Conservation (phyloP, 2,113 vertebrate genomes). For the Promerops cafer region DNA sequence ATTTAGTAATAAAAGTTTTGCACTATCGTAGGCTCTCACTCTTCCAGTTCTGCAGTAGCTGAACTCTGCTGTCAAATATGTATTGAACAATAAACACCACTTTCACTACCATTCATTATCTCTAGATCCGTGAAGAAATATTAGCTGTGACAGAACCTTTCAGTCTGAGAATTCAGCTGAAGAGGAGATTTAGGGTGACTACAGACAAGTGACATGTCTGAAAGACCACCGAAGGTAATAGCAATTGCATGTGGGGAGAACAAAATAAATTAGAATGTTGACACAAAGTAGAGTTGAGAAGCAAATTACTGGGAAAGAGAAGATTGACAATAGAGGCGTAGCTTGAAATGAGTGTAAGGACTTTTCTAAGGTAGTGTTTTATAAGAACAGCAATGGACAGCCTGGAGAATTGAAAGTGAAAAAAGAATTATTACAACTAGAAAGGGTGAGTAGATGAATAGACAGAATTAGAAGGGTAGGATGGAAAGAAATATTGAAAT, state of each 20-base stretch:
- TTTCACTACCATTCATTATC: not conserved
- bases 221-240: not conserved
- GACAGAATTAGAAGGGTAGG: not conserved
- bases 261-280: not conserved
- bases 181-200: not conserved
- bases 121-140: not conserved
- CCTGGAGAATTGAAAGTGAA: not conserved
- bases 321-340: not conserved
- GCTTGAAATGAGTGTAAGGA: not conserved
- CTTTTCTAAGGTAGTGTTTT: not conserved
- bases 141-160: slow-evolving; percentile 3
- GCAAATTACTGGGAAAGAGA: not conserved
- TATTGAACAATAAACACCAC: not conserved
- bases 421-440: not conserved
- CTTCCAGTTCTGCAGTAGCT: not conserved
- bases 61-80: not conserved
- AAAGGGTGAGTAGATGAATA: not conserved
- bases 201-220: not conserved
- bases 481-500: not conserved
- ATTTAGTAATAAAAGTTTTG: not conserved
- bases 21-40: not conserved
- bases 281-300: not conserved
- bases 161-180: not conserved
- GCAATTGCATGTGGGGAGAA: not conserved
- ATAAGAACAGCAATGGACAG: not conserved